Percentiles rank a stretch among this genome's conserved stretches.
Conservation (phyloP, 2,888 invertebrate genomes). For the Platypus cylindrus region DNA sequence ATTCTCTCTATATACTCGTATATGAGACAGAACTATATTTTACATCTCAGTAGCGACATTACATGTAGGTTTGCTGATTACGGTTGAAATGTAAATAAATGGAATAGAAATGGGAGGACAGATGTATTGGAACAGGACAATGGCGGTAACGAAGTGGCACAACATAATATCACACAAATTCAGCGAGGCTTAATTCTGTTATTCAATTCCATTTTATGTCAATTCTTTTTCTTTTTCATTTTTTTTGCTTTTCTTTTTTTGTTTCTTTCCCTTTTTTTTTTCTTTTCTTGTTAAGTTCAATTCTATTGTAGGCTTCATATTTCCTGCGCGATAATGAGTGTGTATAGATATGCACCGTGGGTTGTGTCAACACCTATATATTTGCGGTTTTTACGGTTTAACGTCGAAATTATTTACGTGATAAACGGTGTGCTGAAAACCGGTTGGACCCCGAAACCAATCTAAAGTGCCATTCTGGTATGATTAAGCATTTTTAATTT, state of each 20-base stretch:
- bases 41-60: slow-evolving; percentile 16
- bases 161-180: slow-evolving; percentile 24
- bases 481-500: too few species aligned
- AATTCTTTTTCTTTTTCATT: neutral
- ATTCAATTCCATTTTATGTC: neutral
- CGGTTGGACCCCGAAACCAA: too few species aligned
- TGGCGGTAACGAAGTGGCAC: slow-evolving; percentile 32
- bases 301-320: too few species aligned
- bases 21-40: slow-evolving; percentile 13
- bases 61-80: slow-evolving; percentile 15
- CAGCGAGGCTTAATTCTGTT: slow-evolving; percentile 6
- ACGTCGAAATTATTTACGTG: too few species aligned
- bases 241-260: neutral
- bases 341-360: slow-evolving; percentile 5
- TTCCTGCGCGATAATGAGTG: too few species aligned
- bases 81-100: slow-evolving; percentile 17
- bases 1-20: too few species aligned
- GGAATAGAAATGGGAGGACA: slow-evolving; percentile 15
- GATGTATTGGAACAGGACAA: slow-evolving; percentile 22
- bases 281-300: neutral
- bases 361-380: slow-evolving; percentile 12
- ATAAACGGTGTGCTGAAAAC: too few species aligned
- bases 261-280: neutral
- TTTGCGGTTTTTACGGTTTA: slow-evolving; percentile 1
- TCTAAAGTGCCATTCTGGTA: too few species aligned